A percentile compares a stretch with the other conserved stretches of the same genome.
Conservation (phyloP, 30 jellyfish, hydroid and myxozoan species). For the Hydractinia symbiolongicarpus region DNA sequence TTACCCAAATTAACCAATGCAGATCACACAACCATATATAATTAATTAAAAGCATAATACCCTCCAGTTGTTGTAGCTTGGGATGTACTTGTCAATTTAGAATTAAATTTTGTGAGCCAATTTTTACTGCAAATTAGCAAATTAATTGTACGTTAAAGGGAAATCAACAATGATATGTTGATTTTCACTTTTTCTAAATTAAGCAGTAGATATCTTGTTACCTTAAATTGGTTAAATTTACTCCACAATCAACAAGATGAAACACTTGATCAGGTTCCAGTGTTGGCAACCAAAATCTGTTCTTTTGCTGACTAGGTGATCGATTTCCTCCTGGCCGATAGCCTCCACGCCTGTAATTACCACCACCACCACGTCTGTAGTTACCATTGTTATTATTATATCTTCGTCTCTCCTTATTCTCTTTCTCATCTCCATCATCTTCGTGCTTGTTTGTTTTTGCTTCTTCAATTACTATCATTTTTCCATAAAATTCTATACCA, state of each 20-base stretch:
- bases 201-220: not conserved
- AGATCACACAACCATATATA: too few species aligned
- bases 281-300: constrained; percentile 58
- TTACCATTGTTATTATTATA: not conserved
- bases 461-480: constrained; percentile 66
- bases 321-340: constrained; percentile 25
- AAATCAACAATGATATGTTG: too few species aligned
- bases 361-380: constrained; percentile 39
- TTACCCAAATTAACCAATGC: too few species aligned
- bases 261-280: constrained; percentile 72
- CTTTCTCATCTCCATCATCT: constrained; percentile 53
- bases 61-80: too few species aligned
- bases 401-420: constrained; percentile 42
- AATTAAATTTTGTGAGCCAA: too few species aligned
- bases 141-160: too few species aligned
- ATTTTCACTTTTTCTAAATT: too few species aligned
- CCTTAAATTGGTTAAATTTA: constrained; percentile 78
- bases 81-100: too few species aligned
- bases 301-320: constrained; percentile 28
- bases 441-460: constrained; percentile 71
- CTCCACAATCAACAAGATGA: constrained; percentile 79
- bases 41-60: too few species aligned
- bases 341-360: constrained; percentile 10
- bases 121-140: too few species aligned
- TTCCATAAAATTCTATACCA: constrained; percentile 92